Conservation (phyloP, 2,888 invertebrate species). For the Orchestes rusci region DNA sequence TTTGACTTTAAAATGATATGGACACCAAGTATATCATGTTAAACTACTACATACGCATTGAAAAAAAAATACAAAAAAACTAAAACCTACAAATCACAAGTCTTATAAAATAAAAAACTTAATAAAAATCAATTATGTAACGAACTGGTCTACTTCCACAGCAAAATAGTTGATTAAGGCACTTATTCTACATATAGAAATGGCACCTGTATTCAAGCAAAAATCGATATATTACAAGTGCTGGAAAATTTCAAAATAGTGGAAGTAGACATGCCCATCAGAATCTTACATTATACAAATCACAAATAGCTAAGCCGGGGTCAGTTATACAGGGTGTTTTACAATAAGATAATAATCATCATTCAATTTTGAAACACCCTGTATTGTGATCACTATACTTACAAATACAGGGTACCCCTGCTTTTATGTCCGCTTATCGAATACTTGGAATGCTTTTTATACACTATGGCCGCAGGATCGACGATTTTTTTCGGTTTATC, state of each 20-base stretch:
- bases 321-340: no score
- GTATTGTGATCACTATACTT: no score
- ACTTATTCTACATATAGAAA: no score
- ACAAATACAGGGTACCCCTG: conserved; percentile 43
- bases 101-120: conserved; percentile 26
- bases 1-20: conserved; percentile 19
- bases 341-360: no score
- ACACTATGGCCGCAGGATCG: conserved; percentile 43
- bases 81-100: conserved; percentile 33
- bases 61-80: conserved; percentile 21
- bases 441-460: conserved; percentile 46
- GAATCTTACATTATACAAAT: conserved; percentile 32
- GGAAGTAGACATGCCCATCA: conserved; percentile 23
- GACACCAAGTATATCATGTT: conserved; percentile 18
- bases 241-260: conserved; percentile 3
- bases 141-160: conserved; percentile 17
- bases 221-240: no score
- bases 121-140: conserved; percentile 9
- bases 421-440: conserved; percentile 43
- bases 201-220: no score
- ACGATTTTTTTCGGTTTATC: conserved; percentile 38
- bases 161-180: no score
- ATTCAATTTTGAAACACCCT: no score
- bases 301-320: conserved; percentile 36
- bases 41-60: conserved; percentile 14